A percentile compares a stretch with the other conserved stretches of the same genome.
Evolutionary conservation across 2,888 invertebrate genomes (phyloP).

Genomic region (Phytoseiulus persimilis): DNA sequence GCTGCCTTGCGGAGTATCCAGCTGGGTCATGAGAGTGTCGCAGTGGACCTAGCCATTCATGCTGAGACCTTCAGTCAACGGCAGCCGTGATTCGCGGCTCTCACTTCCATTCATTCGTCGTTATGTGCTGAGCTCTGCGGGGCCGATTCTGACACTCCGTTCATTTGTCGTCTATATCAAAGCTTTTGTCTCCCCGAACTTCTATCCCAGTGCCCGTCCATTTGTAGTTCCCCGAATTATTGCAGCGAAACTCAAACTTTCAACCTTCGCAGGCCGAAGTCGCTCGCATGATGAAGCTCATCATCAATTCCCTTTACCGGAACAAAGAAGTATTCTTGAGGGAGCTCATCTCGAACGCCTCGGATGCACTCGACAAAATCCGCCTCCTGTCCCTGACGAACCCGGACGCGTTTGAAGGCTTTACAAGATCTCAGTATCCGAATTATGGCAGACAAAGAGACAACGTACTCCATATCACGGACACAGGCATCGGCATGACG

Average conservation of each 20-base stretch:
- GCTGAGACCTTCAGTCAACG: not conserved
- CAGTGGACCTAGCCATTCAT: not conserved
- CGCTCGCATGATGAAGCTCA: constrained; percentile 99
- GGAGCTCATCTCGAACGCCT: constrained; percentile 96
- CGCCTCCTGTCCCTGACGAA: constrained; percentile 84
- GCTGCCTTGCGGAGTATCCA: not conserved
- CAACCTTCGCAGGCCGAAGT: constrained; percentile 93
- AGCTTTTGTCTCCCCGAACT: too few species aligned
- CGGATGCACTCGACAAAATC: constrained; percentile 97
- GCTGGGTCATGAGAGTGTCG: not conserved
- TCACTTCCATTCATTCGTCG: not conserved
- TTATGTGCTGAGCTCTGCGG: too few species aligned
- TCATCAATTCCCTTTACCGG: constrained; percentile 96
- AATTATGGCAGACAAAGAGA: constrained; percentile 81
- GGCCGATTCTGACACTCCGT: not conserved
- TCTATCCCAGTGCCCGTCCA: too few species aligned
- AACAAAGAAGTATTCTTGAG: constrained; percentile 98
- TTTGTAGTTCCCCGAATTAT: too few species aligned
- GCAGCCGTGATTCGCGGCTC: not conserved
- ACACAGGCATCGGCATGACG: constrained; percentile 97
- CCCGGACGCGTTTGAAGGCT: constrained; percentile 64
- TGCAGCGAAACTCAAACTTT: too few species aligned
- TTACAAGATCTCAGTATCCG: constrained; percentile 76
- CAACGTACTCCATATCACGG: constrained; percentile 82
- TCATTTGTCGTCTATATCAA: too few species aligned